Evolutionary conservation across 37 sponge, comb jelly and placozoan genomes (phyloP).

Genomic region (Trichoplax adhaerens): DNA sequence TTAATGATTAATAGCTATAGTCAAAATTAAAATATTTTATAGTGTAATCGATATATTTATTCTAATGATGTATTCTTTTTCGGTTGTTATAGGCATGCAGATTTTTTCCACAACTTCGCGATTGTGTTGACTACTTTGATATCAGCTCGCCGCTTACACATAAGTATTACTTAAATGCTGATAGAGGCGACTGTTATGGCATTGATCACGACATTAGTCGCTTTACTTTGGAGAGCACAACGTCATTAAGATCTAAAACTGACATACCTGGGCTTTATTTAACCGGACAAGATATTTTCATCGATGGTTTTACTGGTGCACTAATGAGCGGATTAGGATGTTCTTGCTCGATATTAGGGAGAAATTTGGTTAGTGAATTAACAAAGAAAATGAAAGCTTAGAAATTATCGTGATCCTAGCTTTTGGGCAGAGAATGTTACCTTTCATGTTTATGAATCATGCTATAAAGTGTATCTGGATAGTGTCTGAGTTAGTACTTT

Average conservation of each 20-base stretch:
- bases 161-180: conserved; percentile 42
- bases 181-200: conserved; percentile 73
- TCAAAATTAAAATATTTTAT: too few relatives aligned
- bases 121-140: conserved; percentile 61
- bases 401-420: background rate
- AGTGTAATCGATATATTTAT: too few relatives aligned
- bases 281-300: conserved; percentile 70
- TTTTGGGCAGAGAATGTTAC: too few relatives aligned
- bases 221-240: conserved; percentile 29
- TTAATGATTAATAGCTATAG: too few relatives aligned
- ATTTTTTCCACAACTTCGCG: conserved; percentile 70
- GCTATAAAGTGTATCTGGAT: too few relatives aligned
- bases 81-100: background rate
- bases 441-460: too few relatives aligned
- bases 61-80: too few relatives aligned
- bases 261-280: conserved; percentile 55
- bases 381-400: conserved; percentile 15
- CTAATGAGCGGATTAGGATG: conserved; percentile 53
- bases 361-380: conserved; percentile 54
- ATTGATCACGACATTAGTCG: conserved; percentile 49
- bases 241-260: conserved; percentile 45
- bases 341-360: conserved; percentile 51
- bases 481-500: too few relatives aligned
- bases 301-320: conserved; percentile 64
- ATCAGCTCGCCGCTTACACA: conserved; percentile 76